Evolutionary conservation across 2,797 vertebrate genomes (phyloP).

Genomic region (Periophthalmus magnuspinnatus): DNA sequence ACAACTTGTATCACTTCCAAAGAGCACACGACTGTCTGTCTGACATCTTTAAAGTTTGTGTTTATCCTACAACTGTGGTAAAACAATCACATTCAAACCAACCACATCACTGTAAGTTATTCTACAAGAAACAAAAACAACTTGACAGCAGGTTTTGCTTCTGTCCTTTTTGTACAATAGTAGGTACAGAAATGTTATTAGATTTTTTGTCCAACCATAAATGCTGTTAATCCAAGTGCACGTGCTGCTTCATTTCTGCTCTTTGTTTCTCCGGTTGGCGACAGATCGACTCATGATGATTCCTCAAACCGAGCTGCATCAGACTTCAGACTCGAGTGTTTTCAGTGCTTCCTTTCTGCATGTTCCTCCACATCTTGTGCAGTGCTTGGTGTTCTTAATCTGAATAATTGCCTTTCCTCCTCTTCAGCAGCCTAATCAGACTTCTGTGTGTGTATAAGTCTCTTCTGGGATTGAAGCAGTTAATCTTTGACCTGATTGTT

Average conservation of each 20-base stretch:
- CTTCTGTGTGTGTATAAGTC: slow-evolving; percentile 13
- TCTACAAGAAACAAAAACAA: background rate
- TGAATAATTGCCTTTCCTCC: slow-evolving; percentile 14
- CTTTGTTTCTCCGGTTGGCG: background rate
- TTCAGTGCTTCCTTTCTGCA: background rate
- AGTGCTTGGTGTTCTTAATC: slow-evolving; percentile 12
- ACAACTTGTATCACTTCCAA: too few species aligned
- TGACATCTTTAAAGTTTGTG: too few species aligned
- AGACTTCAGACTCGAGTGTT: background rate
- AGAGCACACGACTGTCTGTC: too few species aligned
- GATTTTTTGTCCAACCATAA: background rate
- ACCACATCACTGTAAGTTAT: background rate
- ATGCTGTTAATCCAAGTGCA: background rate
- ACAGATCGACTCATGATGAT: background rate
- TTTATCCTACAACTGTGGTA: too few species aligned
- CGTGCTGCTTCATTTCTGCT: background rate
- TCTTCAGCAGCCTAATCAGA: slow-evolving; percentile 23
- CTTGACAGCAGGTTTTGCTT: background rate
- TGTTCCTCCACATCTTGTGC: slow-evolving; percentile 9
- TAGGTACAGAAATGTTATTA: background rate
- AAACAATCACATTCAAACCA: background rate
- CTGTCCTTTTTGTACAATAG: background rate
- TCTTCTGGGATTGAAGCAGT: slow-evolving; percentile 30
- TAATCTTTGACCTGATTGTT: slow-evolving; percentile 52
- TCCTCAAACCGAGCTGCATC: background rate